Conservation (phyloP, 2,113 vertebrate species). For the Pachyramphus minor region DNA sequence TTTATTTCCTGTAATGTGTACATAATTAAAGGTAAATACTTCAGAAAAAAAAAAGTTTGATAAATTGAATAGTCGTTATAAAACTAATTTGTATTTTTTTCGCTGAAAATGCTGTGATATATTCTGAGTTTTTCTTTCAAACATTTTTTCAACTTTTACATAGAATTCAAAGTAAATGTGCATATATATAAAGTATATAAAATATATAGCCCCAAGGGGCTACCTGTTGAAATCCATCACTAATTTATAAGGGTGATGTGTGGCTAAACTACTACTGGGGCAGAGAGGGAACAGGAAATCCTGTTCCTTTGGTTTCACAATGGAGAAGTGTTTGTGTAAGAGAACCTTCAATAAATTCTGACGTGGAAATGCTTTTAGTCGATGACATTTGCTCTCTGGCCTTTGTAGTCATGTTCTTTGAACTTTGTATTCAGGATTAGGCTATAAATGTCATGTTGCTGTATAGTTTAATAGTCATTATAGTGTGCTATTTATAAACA, state of each 20-base stretch:
- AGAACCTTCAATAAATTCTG: slow-evolving; percentile 75
- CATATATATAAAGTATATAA: slow-evolving; percentile 70
- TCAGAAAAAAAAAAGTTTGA: slow-evolving; percentile 68
- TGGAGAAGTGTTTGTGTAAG: slow-evolving; percentile 68
- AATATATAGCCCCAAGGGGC: slow-evolving; percentile 57
- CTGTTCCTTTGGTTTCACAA: slow-evolving; percentile 62
- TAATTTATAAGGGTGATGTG: slow-evolving; percentile 52
- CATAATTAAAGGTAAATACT: slow-evolving; percentile 74
- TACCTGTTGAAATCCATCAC: slow-evolving; percentile 52
- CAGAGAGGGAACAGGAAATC: slow-evolving; percentile 39
- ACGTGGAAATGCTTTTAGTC: slow-evolving; percentile 69
- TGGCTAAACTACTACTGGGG: slow-evolving; percentile 56
- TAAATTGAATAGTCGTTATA: slow-evolving; percentile 72
- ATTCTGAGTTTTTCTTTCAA: slow-evolving; percentile 63
- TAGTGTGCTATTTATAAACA: slow-evolving; percentile 69
- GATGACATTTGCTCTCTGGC: slow-evolving; percentile 60
- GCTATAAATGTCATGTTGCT: slow-evolving; percentile 61
- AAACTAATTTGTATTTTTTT: slow-evolving; percentile 73
- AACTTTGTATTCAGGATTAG: slow-evolving; percentile 70
- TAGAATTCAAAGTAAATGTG: slow-evolving; percentile 65
- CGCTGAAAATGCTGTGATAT: slow-evolving; percentile 72
- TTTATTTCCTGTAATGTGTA: slow-evolving; percentile 71
- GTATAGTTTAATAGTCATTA: slow-evolving; percentile 68
- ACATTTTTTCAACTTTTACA: slow-evolving; percentile 68
- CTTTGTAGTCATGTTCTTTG: slow-evolving; percentile 67